phyloP scores from a whole-genome alignment of 2,888 invertebrate species.

The Augiades crinisus region DNA sequence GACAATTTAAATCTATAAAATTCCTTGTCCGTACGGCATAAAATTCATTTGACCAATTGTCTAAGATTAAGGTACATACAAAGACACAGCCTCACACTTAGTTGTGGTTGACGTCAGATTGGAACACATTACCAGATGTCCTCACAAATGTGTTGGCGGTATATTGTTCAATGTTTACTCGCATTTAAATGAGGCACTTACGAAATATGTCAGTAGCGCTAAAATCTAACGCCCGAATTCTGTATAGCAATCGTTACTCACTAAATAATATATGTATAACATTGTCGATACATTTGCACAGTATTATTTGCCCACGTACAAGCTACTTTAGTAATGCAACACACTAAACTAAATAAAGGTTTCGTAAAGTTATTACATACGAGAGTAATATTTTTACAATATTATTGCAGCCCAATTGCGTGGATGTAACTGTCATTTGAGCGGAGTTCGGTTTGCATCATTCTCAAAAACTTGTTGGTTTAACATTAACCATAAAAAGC shows the following conservation, averaged over 20 bases:
- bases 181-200: conserved; percentile 57
- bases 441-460: conserved; percentile 53
- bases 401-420: conserved; percentile 42
- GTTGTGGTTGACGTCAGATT: conserved; percentile 31
- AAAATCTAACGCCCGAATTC: conserved; percentile 51
- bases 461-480: conserved; percentile 61
- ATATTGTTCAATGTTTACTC: conserved; percentile 55
- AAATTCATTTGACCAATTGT: neutral
- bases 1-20: too few species aligned
- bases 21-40: too few species aligned
- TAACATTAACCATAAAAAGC: conserved; percentile 68
- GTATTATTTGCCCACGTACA: conserved; percentile 21
- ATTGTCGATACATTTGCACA: conserved; percentile 29
- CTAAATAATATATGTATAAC: conserved; percentile 35
- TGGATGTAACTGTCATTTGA: conserved; percentile 41
- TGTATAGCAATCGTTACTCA: conserved; percentile 31
- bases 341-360: conserved; percentile 8
- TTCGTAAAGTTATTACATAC: conserved; percentile 7
- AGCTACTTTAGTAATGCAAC: conserved; percentile 7
- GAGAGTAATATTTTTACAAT: conserved; percentile 34
- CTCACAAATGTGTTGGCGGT: conserved; percentile 43
- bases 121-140: conserved; percentile 39
- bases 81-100: conserved; percentile 1
- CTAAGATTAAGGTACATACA: neutral
- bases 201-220: conserved; percentile 47